Base-by-base conservation (phyloP, 2,797 vertebrate species). In the Mormyrops boulengeri region DNA sequence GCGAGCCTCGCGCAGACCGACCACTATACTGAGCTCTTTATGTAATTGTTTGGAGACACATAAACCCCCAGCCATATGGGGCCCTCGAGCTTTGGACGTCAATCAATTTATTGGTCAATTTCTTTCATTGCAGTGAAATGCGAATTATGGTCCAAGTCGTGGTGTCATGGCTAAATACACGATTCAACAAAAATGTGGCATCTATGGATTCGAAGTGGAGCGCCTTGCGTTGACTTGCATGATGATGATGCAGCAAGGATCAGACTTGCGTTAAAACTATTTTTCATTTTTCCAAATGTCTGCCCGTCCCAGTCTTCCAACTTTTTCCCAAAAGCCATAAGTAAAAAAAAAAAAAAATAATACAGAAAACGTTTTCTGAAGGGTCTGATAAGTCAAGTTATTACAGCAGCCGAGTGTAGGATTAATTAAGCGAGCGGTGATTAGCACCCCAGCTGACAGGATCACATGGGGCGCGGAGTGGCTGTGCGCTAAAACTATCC, bases 361-460 rank as follows among this genome's bases (percentile, higher is more conserved):
- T 30, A 6, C 19, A 12, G 22, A 26, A 77, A 80, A 55, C 6
- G 47, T 22, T 73, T 73, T 89, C 66, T 44, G 19, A 77, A 38
- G 80, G 93, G 94, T 95, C 94, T 94, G 93, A 94, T 92, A 92
- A 94, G 94, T 95, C 92, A 93, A 93, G 93, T 94, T 95, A 95
- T 95, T 95, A 94, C 92, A 92, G 92, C 93, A 93, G 94, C 94
- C 91, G 92, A 95, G 94, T 94, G 92, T 94, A 93, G 94, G 95
- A 95, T 95, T 95, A 95, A 96, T 96, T 95, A 96, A 95, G 92
- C 95, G 91, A 90, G 90, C 90, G 91, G 90, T 89, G 91, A 95
- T 95, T 95, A 95, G 92, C 92, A 93, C 93, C 90, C 90, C 57
- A 38, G 90, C 92, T 57, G 88, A 93, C 89, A 89, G 93, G 89